Base-by-base conservation (phyloP, 2,113 vertebrate species). In the Heterocephalus glaber region DNA sequence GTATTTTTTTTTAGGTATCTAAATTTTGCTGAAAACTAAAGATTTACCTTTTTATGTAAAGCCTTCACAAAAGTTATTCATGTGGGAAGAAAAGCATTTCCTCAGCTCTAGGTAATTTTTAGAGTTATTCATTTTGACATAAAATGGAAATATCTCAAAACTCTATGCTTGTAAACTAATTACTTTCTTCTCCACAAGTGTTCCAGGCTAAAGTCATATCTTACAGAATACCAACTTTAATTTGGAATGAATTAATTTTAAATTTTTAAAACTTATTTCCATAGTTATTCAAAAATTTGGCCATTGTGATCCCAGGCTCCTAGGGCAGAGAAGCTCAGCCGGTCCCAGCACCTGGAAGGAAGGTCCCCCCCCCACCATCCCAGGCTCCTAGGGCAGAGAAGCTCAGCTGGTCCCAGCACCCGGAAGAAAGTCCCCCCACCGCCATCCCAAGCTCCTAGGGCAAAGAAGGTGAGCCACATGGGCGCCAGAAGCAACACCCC, bases 1-100 rank as follows among this genome's bases (percentile, higher is more conserved):
- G 76, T 80, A 20, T 38, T 95, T 54, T 90, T 10, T 76, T 92
- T 60, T 52, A 77, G 7, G 54, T n/a, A 95, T 72, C 70, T 74
- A 7, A 80, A 90, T 90, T 96, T 89, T 82, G 33, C 54, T 74
- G 41, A 94, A 80, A 93, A 44, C 44, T 96, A 38, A 81, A 94
- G 12, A 91, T 92, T 87, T 92, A 87, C 17, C 7, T 86, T 70
- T 87, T 84, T 63, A 58, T 41, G n/a, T 83, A 93, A 92, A 90
- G 68, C 5, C 66, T 82, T 90, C 66, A 95, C 26, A 61, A 47
- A 93, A 66, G 19, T 87, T 96, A 85, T n/a, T 58, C 74, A 93
- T 79, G 80, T n/a, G 84, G 4, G 44, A 90, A 68, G 20, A 41
- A 82, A 92, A 76, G 56, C 76, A 90, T 90, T 96, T 66, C 85